Conservation (phyloP, 2,113 vertebrate species). For the Sebastes schlegelii region DNA sequence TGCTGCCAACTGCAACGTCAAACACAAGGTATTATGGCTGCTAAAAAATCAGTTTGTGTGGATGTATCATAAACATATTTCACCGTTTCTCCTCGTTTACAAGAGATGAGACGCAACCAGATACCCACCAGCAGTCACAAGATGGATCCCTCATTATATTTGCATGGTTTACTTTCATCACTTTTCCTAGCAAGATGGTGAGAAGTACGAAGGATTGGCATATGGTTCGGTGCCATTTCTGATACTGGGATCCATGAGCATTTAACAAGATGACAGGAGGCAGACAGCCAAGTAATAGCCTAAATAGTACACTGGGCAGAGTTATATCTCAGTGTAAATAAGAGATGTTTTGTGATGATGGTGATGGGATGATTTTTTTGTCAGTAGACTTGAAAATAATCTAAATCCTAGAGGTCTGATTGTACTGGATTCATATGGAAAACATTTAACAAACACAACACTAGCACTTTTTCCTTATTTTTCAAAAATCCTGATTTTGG, state of each 20-base stretch:
- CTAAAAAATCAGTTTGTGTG: too few species aligned
- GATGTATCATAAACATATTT: too few species aligned
- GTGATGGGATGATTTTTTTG: not conserved
- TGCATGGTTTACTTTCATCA: conserved; percentile 60
- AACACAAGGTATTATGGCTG: too few species aligned
- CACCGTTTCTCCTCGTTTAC: conserved; percentile 28
- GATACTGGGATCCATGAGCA: conserved; percentile 21
- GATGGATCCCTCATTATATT: conserved; percentile 72
- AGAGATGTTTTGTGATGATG: not conserved
- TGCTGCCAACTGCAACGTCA: too few species aligned
- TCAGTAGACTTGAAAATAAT: not conserved
- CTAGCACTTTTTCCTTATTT: too few species aligned
- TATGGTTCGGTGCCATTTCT: conserved; percentile 56
- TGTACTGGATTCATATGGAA: too few species aligned
- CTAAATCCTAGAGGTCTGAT: not conserved
- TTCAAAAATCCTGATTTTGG: too few species aligned
- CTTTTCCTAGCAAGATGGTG: conserved; percentile 35
- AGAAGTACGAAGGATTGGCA: conserved; percentile 44
- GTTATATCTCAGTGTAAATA: conserved; percentile 17
- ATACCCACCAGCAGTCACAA: conserved; percentile 58
- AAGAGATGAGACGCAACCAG: conserved; percentile 43
- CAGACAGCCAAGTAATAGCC: conserved; percentile 46
- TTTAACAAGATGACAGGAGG: too few species aligned
- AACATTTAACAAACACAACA: too few species aligned
- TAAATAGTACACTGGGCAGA: conserved; percentile 11